Conservation (phyloP, 2,113 vertebrate genomes). For the Chaetura pelagica region DNA sequence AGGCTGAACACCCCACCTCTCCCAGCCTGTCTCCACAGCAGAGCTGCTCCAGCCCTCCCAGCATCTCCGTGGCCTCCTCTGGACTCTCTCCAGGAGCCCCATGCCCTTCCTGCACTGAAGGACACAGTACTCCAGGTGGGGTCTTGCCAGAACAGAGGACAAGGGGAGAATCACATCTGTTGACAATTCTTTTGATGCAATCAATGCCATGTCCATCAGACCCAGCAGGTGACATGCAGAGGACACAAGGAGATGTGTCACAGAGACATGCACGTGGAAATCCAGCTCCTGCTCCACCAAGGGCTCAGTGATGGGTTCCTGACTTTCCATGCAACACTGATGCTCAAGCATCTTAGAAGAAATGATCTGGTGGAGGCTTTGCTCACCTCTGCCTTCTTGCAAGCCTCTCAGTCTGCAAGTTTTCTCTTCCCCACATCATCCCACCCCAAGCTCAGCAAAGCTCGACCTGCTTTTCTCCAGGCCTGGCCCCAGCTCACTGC, state of each 20-base stretch:
- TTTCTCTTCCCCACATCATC: not conserved
- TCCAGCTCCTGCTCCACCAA: not conserved
- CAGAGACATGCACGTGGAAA: fast-evolving
- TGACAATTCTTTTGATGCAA: too few species aligned
- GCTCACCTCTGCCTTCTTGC: not conserved
- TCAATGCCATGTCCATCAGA: not conserved
- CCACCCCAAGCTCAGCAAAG: not conserved
- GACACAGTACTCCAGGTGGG: too few species aligned
- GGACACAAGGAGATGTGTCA: not conserved
- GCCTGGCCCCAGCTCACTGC: slow-evolving; percentile 42
- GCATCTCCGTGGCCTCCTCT: too few species aligned
- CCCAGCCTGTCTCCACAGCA: too few species aligned
- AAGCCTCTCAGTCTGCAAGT: not conserved
- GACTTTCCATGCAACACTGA: not conserved
- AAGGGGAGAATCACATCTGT: too few species aligned
- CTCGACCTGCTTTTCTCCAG: slow-evolving; percentile 17
- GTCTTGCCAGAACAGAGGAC: too few species aligned
- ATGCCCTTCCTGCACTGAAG: too few species aligned
- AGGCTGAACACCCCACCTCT: too few species aligned
- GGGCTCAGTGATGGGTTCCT: not conserved
- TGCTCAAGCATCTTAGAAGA: not conserved
- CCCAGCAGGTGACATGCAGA: not conserved
- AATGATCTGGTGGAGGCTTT: not conserved
- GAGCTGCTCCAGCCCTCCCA: too few species aligned
- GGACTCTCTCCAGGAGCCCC: too few species aligned